Percentiles rank a stretch among this genome's conserved stretches.
These are phyloP conservation scores for Nineta flava DNA, from an alignment of 2,888 invertebrate genomes.

Conservation along the genomic window DNA sequence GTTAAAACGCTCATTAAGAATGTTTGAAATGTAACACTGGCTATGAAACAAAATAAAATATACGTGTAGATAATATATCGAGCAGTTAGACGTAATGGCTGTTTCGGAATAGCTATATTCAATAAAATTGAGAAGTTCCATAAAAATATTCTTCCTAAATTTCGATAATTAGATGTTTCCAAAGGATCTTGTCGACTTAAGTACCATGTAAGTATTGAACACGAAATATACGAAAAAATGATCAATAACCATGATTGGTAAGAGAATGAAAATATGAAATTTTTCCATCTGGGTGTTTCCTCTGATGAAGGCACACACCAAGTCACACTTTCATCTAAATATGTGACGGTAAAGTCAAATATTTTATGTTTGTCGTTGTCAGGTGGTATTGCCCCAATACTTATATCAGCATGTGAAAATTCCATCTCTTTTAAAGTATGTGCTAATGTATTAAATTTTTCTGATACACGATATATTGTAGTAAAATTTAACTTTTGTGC, in stretches of 20 bases:
- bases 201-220: background rate
- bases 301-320: background rate
- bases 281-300: constrained; percentile 1
- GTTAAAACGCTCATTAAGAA: constrained; percentile 19
- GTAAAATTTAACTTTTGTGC: background rate
- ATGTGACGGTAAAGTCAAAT: constrained; percentile 1
- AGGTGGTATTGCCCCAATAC: background rate
- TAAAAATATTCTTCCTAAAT: background rate
- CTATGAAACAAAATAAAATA: background rate
- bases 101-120: background rate
- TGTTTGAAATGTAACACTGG: constrained; percentile 14
- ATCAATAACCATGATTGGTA: background rate
- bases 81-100: background rate
- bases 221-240: background rate
- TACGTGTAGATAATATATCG: background rate
- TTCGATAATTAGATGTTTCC: background rate
- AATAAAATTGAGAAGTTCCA: background rate
- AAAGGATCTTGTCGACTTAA: background rate
- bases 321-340: background rate
- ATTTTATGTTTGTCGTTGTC: background rate
- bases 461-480: background rate
- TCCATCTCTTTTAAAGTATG: background rate
- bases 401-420: background rate
- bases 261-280: background rate
- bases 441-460: background rate